Conservation (phyloP, 2,797 vertebrate genomes). For the Channallabes apus region DNA sequence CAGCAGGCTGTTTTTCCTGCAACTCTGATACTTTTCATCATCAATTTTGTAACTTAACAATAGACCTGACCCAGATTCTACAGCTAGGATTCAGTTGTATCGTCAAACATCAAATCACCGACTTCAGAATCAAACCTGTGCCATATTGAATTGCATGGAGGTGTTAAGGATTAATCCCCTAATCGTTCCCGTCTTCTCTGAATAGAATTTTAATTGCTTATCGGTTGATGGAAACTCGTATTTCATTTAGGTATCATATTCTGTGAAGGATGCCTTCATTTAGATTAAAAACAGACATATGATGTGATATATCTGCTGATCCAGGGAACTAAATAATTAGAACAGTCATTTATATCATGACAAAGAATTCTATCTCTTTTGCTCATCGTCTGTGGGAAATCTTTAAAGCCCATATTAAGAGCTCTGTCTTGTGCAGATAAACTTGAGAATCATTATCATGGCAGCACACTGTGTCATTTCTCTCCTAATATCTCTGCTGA, state of each 20-base stretch:
- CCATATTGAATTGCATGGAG: neutral
- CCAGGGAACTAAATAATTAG: conserved; percentile 1
- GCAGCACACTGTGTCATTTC: conserved; percentile 30
- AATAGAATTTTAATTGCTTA: neutral
- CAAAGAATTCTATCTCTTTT: neutral
- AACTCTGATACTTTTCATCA: neutral
- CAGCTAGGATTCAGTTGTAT: neutral
- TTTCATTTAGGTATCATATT: conserved; percentile 2
- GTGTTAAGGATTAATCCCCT: neutral
- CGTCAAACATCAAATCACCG: neutral
- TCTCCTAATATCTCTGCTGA: conserved; percentile 13
- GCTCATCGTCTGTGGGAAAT: neutral
- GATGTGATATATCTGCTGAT: conserved; percentile 6
- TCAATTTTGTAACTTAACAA: neutral
- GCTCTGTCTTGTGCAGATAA: conserved; percentile 14
- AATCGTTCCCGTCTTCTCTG: neutral
- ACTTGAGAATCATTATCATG: conserved; percentile 34
- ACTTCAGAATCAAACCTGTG: too few relatives aligned
- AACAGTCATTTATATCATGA: conserved; percentile 19
- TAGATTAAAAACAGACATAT: neutral
- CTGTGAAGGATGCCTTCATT: neutral
- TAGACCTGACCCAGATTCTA: neutral
- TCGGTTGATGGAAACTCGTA: neutral
- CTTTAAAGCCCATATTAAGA: neutral
- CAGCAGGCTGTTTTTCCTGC: neutral